Percentiles rank a stretch among this genome's conserved stretches.
These are phyloP conservation scores for Notodonta ziczac DNA, from an alignment of 2,888 invertebrate species.

Conservation along the genomic window DNA sequence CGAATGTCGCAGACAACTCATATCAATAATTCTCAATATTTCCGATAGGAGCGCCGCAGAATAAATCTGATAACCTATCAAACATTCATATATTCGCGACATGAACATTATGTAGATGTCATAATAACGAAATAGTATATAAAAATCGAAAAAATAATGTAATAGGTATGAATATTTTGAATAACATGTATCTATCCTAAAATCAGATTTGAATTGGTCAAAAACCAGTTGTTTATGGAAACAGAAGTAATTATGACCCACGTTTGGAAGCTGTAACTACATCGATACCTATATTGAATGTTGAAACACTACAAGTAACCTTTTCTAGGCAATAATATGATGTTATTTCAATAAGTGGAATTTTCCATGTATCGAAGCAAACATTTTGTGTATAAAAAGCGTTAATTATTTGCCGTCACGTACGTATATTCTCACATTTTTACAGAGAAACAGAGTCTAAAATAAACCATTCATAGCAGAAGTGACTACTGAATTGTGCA, in stretches of 20 bases:
- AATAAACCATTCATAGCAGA: constrained; percentile 6
- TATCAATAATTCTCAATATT: constrained; percentile 23
- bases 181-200: background rate
- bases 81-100: constrained; percentile 18
- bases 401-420: constrained; percentile 45
- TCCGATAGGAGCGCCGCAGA: constrained; percentile 9
- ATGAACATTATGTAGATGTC: constrained; percentile 1
- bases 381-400: constrained; percentile 37
- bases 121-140: background rate
- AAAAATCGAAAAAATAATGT: constrained; percentile 11
- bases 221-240: constrained; percentile 30
- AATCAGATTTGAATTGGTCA: constrained; percentile 1
- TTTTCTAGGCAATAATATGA: constrained; percentile 15
- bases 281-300: constrained; percentile 16
- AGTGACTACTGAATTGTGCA: constrained; percentile 13
- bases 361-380: constrained; percentile 31
- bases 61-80: constrained; percentile 28
- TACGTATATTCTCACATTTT: constrained; percentile 49
- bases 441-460: constrained; percentile 43
- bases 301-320: constrained; percentile 25
- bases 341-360: constrained; percentile 17
- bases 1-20: constrained; percentile 13
- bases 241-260: constrained; percentile 15
- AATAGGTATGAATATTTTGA: constrained; percentile 12
- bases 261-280: constrained; percentile 16